Base-by-base conservation (phyloP, 2,797 vertebrate species). In the Sebastes itinus region DNA sequence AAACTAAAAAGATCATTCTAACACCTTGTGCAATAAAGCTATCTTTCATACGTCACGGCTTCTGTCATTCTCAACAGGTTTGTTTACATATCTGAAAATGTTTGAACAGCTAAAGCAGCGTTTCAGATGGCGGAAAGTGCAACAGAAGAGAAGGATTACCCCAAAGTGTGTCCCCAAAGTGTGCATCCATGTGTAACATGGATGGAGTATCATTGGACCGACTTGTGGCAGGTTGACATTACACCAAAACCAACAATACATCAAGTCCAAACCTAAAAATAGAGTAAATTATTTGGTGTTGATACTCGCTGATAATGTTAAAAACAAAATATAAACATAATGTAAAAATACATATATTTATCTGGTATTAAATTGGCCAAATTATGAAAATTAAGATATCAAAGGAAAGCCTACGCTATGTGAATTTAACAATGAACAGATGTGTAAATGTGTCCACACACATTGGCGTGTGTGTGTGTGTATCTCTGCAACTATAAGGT, bases 1-100 rank as follows among this genome's bases (percentile, higher is more conserved):
- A 97, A 97, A 96, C 94, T 96, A 97, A 97, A 97, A 97, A 97
- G 93, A 96, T 95, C 96, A 96, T 95, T 96, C 97, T 97, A 98
- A 97, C 96, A 97, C 97, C 96, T 97, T 97, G 97, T 98, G 98
- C 98, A 99, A 99, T 99, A 99, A 99, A 99, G 97, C 97, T 99
- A 98, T 99, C 97, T 99, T 99, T 99, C 96, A 98, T 67, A 78
- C 84, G 80, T 90, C 86, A 93, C 28, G 92, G 78, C 87, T 89
- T 94, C 90, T 94, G 89, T 94, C 89, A 89, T 95, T 95, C 84
- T 92, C 86, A 80, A 52, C 32, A 76, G 65, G 77, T 81, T 75
- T 84, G 54, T 87, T 81, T 64, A 11, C 18, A 18, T 22, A 18
- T 66, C 22, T 60, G 18, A 67, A 72, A 56, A 35, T 49, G 32